Evolutionary conservation across 1,140 invertebrate species (phyloP), one percentile per base, ranked within the genome.

Genomic region (Drosophila ohnishii): DNA sequence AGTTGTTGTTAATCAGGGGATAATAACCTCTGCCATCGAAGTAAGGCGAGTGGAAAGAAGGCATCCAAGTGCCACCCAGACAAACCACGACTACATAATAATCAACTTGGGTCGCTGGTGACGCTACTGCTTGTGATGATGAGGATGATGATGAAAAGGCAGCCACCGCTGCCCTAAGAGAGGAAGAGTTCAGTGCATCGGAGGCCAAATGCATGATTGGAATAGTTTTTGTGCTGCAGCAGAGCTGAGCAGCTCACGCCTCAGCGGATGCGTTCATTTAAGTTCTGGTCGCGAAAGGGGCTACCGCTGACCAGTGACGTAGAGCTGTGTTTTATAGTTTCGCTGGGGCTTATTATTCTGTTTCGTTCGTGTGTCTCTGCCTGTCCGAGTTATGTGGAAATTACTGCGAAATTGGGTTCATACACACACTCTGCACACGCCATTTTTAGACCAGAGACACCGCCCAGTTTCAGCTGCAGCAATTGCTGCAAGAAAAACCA

Each of bases 1-100:
- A 74, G 64, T 73, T 84, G 80, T 61, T 73, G 81, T 84, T 80
- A 76, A 84, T 83, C 72, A 73, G 77, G 51, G 80, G 74, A 84
- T 80, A 84, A 69, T 80, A 84, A 84, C 72, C 80, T 83, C 75
- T 53, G 63, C 51, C 42, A 34, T 14, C 40, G 42, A 40, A 51
- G 58, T 39, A 59, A 72, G 59, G 25, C 13, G 37, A 35, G 37
- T 35, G 34, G 42, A 64, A 60, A 53, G 80, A 75, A 72, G 75
- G 77, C 77, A 80, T 85, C 67, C 85, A 74, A 83, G 76, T 61
- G 72, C 53, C 71, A 79, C 60, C 58, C 70, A 45, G 63, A 63
- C 50, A 40, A 70, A 58, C 47, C 67, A 44, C 34, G 59, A 62
- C 22, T 45, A 25, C 58, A 53, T 59, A 40, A 63, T 40, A 77